Base-by-base conservation (phyloP, 2,113 vertebrate genomes). In the Gracilinanus agilis region DNA sequence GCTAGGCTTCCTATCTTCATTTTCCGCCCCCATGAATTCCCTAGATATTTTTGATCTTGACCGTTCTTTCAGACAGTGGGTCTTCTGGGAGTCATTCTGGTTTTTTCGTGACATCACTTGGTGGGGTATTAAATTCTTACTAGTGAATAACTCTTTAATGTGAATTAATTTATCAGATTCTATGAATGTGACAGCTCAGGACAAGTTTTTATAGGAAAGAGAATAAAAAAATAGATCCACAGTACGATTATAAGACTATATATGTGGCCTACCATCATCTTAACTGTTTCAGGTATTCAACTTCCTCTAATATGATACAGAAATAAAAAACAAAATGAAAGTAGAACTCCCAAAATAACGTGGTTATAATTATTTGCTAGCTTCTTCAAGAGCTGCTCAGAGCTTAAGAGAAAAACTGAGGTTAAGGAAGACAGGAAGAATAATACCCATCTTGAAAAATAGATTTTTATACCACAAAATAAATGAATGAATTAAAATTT, bases 321-420 rank as follows among this genome's bases (percentile, higher is more conserved):
- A 94, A 92, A 94, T 29, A n/a, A 89, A 93, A 97, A 95, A 54
- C 89, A 93, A 94, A 92, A 94, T 25, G 40, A 89, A 92, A 97
- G 93, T 44, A 54, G 89, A 95, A 89, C 34, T 90, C 67, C 11
- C 6, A 91, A 98, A 94, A 93, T 90, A 58, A 90, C 24, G 92
- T 96, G 90, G 49, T 0, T 0, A 54, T n/a, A 90, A 92, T 19
- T 55, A 67, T 95, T 95, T 95, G 94, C 94, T 24, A 55, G 93
- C 92, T 96, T 97, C 97, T 97, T 97, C 94, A 92, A 96, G 97
- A 96, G 96, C 92, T 95, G 83, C 91, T 3, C 53, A 88, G 11
- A 40, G 44, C 34, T 44, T 21, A n/a, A 54, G 91, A 44, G 44
- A 23, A 91, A 53, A 95, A n/a, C 53, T 90, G 93, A 49, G 49